phyloP scores from a whole-genome alignment of 2,113 vertebrate species.

The Mesembrinibis cayennensis region DNA sequence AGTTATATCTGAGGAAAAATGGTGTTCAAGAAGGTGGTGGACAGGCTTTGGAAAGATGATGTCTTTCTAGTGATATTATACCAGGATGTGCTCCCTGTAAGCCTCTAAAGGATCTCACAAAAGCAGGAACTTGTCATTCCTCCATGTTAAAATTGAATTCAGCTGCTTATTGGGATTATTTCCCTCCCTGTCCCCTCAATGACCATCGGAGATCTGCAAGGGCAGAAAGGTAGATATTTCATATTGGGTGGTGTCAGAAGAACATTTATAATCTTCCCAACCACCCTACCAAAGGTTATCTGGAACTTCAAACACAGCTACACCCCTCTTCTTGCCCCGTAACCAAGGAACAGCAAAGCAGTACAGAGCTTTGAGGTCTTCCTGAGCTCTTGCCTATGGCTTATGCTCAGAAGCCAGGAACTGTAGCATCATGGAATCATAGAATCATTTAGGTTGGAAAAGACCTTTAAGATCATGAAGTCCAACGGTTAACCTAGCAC shows the following conservation, averaged over 20 bases:
- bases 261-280: background rate
- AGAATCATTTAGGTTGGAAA: too few relatives aligned
- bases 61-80: background rate
- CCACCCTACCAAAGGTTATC: background rate
- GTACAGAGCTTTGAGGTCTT: background rate
- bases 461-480: too few relatives aligned
- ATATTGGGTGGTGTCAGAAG: background rate
- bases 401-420: background rate
- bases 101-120: background rate
- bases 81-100: background rate
- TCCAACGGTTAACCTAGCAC: too few relatives aligned
- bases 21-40: background rate
- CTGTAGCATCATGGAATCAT: too few relatives aligned
- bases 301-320: background rate
- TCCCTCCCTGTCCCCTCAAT: accelerated
- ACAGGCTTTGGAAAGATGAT: background rate
- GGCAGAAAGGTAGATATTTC: background rate
- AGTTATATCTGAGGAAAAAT: background rate
- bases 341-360: background rate
- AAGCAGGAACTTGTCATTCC: background rate
- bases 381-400: background rate
- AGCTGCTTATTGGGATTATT: background rate
- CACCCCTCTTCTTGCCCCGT: too few relatives aligned
- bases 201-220: background rate
- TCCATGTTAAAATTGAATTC: background rate